Base-by-base conservation (phyloP, 2,888 invertebrate genomes). In the Hetaerina titia region DNA sequence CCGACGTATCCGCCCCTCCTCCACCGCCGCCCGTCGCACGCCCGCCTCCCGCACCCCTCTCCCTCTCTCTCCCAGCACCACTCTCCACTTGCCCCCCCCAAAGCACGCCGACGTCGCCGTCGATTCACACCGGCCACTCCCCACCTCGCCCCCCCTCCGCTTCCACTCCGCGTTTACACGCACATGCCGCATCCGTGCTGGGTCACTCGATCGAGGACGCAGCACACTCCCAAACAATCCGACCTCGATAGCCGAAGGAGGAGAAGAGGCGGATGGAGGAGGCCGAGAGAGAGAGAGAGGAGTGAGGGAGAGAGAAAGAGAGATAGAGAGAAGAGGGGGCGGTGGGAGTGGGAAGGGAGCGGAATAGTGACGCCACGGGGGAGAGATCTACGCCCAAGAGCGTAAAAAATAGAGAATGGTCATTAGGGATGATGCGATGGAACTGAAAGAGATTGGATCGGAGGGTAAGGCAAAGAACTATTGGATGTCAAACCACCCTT, bases 201-300 rank as follows among this genome's bases (percentile, higher is more conserved):
- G 89, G 89, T 89, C 89, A 89, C 58, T 45, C 57, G 89, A 89
- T 57, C 58, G 89, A 89, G 89, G 89, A 58, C 89, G 89, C 89
- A 31, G 22, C 81, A 31, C 88, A 13, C 89, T 89, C 89, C 89
- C 56, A 89, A 89, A 58, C 19, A 31, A 89, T 58, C 56, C 89
- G 89, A 89, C 89, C 89, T 89, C 89, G 56, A 89, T 89, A 89
- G 58, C 57, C 58, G 56, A 57, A 57, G 45, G n/a, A 22, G n/a
- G n/a, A 11, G 58, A n/a, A 56, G 89, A 1, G 89, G n/a, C n/a
- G 57, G 57, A 89, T 2, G 45, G 58, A 13, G 88, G 15, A 13
- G n/a, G 56, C 11, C 9, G 56, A 57, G 19, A 89, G 9, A 57
- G 89, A 19, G n/a, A 58, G 89, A 57, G n/a, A 19, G 1, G 56